These are phyloP conservation scores for Oeneis ivallda DNA, from an alignment of 2,888 invertebrate genomes.

Conservation along the genomic window DNA sequence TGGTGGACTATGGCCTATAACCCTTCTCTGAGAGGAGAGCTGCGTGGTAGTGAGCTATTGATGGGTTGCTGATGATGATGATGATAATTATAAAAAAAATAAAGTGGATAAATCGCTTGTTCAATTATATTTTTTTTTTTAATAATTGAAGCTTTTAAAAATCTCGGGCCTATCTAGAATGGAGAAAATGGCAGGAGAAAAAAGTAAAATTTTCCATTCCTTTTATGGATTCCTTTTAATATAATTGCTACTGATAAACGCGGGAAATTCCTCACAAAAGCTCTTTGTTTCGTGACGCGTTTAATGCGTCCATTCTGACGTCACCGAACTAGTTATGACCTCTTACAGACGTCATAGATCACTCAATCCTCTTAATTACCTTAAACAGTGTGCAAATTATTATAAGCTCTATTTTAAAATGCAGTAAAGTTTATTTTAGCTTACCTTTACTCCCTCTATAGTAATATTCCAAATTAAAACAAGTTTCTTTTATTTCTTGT, in stretches of 20 bases:
- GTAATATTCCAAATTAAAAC: slow-evolving; percentile 2
- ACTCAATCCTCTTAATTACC: neutral
- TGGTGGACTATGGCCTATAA: too few relatives aligned
- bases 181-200: neutral
- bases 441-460: neutral
- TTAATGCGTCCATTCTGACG: slow-evolving; percentile 16
- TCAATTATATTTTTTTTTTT: too few relatives aligned
- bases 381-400: neutral
- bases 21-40: too few relatives aligned
- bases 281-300: slow-evolving; percentile 22
- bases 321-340: slow-evolving; percentile 3
- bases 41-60: too few relatives aligned
- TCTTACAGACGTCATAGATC: neutral
- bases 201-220: slow-evolving; percentile 17
- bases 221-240: neutral
- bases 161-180: too few relatives aligned
- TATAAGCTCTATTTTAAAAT: neutral
- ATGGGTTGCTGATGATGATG: too few relatives aligned
- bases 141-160: too few relatives aligned
- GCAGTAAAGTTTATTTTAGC: neutral
- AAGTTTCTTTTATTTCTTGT: neutral
- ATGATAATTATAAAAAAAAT: too few relatives aligned
- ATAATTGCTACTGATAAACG: slow-evolving; percentile 11
- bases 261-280: slow-evolving; percentile 15
- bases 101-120: too few relatives aligned